phyloP scores from a whole-genome alignment of 2,113 vertebrate genomes.

The Gopherus evgoodei region DNA sequence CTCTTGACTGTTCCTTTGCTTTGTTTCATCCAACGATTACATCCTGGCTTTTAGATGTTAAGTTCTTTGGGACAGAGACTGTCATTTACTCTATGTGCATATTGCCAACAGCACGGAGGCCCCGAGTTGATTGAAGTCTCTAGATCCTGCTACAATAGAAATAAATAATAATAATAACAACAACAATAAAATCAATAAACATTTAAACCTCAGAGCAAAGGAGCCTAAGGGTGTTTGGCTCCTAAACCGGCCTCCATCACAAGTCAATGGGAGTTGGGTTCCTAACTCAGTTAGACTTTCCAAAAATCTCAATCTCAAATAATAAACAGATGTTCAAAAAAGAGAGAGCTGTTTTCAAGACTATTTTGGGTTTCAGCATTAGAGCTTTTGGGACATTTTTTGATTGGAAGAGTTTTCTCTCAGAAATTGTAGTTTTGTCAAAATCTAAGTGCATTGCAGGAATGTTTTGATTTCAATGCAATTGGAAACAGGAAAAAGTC shows the following conservation, averaged over 20 bases:
- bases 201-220: background rate
- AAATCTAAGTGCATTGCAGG: background rate
- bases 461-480: background rate
- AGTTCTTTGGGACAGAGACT: background rate
- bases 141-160: background rate
- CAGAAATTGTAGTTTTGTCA: background rate
- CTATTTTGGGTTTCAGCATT: background rate
- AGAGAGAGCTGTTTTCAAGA: background rate
- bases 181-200: background rate
- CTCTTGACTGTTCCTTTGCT: background rate
- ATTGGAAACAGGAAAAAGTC: background rate
- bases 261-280: background rate
- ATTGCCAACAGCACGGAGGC: background rate
- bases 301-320: background rate
- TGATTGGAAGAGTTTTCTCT: background rate
- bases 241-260: background rate
- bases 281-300: background rate
- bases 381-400: background rate
- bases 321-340: background rate
- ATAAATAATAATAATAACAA: background rate
- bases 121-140: background rate
- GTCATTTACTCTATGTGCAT: background rate
- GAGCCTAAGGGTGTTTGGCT: background rate
- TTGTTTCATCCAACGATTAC: background rate
- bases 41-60: background rate